Evolutionary conservation across 2,113 vertebrate species (phyloP).

Genomic region (Vombatus ursinus): DNA sequence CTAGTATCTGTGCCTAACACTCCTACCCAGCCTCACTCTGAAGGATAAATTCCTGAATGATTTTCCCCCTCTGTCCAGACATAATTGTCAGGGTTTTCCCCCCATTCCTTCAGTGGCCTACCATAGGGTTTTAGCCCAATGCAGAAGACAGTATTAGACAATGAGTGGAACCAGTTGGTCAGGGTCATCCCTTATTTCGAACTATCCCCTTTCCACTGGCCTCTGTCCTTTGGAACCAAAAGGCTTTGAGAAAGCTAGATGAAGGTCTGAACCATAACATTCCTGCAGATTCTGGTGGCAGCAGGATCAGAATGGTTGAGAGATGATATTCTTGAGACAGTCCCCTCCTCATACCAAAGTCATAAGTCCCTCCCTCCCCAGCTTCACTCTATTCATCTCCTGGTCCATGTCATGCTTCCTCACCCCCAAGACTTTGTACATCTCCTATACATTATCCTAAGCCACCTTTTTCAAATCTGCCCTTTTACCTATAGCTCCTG

Average conservation of each 20-base stretch:
- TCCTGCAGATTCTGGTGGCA: slow-evolving; percentile 45
- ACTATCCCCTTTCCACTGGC: not conserved
- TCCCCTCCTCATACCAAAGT: slow-evolving; percentile 68
- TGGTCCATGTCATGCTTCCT: not conserved
- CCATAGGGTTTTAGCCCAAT: not conserved
- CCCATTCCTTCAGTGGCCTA: not conserved
- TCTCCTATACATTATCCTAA: not conserved
- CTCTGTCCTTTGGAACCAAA: slow-evolving; percentile 54
- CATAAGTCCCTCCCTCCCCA: slow-evolving; percentile 50
- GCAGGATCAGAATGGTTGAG: slow-evolving; percentile 28
- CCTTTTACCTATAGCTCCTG: not conserved
- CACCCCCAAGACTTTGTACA: not conserved
- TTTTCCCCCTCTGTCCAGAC: slow-evolving; percentile 25
- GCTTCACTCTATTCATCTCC: slow-evolving; percentile 46
- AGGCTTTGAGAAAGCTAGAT: slow-evolving; percentile 39
- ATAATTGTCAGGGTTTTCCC: slow-evolving; percentile 13
- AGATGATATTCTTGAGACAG: slow-evolving; percentile 17
- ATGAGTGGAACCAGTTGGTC: not conserved
- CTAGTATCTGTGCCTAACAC: slow-evolving; percentile 48
- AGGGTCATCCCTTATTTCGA: slow-evolving; percentile 1
- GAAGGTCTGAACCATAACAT: not conserved
- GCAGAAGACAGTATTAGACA: slow-evolving; percentile 47
- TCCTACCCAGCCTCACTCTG: not conserved
- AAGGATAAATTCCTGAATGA: slow-evolving; percentile 22
- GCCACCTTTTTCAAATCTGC: not conserved